Base-by-base conservation (phyloP, 2,797 vertebrate genomes). In the Neosilurus hyrtlii region DNA sequence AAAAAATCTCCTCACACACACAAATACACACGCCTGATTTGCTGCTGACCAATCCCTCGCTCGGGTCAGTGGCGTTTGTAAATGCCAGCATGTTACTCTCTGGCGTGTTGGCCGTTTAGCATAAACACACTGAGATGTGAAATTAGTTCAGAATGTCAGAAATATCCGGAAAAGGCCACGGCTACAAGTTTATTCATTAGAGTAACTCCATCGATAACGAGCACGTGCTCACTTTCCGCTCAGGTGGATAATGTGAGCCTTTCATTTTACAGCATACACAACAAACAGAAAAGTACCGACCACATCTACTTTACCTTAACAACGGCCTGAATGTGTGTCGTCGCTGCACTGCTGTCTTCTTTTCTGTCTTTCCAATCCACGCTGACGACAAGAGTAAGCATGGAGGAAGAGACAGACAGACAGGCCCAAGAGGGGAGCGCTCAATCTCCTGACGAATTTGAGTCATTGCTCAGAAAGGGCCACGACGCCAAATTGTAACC, bases 71-170 rank as follows among this genome's bases (percentile, higher is more conserved):
- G 93, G 90, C 92, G 91, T 93, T 94, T 92, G 91, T 93, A 95
- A 94, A 94, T 95, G 94, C 94, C 94, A 95, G 92, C 88, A 80
- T 93, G 90, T 91, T 90, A 93, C 94, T 94, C 93, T 93, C 90
- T 24, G 89, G 91, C 85, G 66, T 89, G 92, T 92, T 93, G 93
- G 76, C 90, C 85, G 91, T 93, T 93, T 92, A 91, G 91, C 90
- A 89, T 89, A 92, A 94, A 93, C 91, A 94, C 94, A 93, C 90
- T 93, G 93, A 92, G 91, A 93, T 92, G 92, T 93, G 94, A 94
- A 95, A 94, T 95, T 94, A 93, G 93, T 94, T 93, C 85, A 90
- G 93, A 94, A 93, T 94, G 93, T 89, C 94, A 95, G 89, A 89
- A 92, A 92, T 91, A 89, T 91, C 89, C 88, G 86, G 91, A 93